A percentile compares a stretch with the other conserved stretches of the same genome.
phyloP scores from a whole-genome alignment of 2,888 invertebrate genomes.

The Bimastos eiseni region DNA sequence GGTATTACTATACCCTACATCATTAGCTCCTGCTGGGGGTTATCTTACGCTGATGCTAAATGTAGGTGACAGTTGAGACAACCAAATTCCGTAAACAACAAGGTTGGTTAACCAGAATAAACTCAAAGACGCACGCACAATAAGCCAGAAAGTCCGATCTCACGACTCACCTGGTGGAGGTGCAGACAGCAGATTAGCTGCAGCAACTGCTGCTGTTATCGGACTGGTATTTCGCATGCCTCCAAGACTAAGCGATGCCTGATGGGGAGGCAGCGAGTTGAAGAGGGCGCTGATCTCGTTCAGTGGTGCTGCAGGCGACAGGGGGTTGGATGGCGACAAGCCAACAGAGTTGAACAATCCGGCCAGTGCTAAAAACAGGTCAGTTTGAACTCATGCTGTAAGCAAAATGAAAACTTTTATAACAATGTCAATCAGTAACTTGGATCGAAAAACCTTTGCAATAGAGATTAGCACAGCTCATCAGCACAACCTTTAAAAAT shows the following conservation, averaged over 20 bases:
- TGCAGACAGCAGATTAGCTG: constrained; percentile 7
- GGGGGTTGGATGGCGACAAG: constrained; percentile 34
- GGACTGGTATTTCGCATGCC: constrained; percentile 30
- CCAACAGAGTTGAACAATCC: constrained; percentile 34
- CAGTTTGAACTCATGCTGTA: too few species aligned
- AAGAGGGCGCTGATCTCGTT: constrained; percentile 27
- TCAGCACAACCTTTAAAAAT: not conserved
- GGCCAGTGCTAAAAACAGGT: constrained; percentile 37
- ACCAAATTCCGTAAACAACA: not conserved
- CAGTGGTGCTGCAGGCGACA: constrained; percentile 31
- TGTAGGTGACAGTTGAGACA: not conserved
- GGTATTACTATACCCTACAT: not conserved
- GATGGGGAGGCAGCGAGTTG: constrained; percentile 23
- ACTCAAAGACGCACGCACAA: not conserved
- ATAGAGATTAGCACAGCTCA: not conserved
- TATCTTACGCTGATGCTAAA: not conserved
- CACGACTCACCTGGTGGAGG: constrained; percentile 29
- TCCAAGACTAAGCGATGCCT: constrained; percentile 21
- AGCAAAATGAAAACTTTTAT: not conserved
- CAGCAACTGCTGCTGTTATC: constrained; percentile 21
- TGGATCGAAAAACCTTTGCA: not conserved
- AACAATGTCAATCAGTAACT: not conserved
- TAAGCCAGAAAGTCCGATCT: not conserved
- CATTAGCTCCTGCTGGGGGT: not conserved
- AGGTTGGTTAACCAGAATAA: not conserved